A percentile compares a stretch with the other conserved stretches of the same genome.
Conservation (phyloP, 2,888 invertebrate species). For the Dioctria linearis region DNA sequence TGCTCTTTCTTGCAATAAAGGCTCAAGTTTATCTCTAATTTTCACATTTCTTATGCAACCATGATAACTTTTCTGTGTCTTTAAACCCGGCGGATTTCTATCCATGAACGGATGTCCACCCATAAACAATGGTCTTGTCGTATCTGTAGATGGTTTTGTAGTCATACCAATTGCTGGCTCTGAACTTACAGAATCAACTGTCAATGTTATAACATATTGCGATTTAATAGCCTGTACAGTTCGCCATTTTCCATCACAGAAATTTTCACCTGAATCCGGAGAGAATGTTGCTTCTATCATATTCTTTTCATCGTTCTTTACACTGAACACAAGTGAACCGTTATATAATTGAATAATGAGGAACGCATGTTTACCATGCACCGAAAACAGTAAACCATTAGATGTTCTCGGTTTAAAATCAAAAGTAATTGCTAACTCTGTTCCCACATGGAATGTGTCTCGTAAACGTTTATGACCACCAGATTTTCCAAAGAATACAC, state of each 20-base stretch:
- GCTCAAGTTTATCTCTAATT: constrained; percentile 74
- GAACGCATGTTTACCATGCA: constrained; percentile 86
- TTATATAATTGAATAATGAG: constrained; percentile 90
- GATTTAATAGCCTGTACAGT: constrained; percentile 86
- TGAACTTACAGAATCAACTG: constrained; percentile 86
- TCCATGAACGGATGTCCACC: constrained; percentile 84
- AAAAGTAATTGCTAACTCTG: constrained; percentile 84
- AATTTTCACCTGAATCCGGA: constrained; percentile 77
- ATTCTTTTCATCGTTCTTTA: constrained; percentile 84
- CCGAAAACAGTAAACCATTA: constrained; percentile 88
- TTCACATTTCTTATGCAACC: constrained; percentile 84
- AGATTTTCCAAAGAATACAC: constrained; percentile 87
- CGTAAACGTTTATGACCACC: constrained; percentile 79
- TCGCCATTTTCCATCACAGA: constrained; percentile 98
- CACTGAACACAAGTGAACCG: constrained; percentile 86
- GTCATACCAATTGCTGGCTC: constrained; percentile 80
- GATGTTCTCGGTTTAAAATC: constrained; percentile 89
- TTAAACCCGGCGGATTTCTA: constrained; percentile 75
- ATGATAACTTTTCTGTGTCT: constrained; percentile 80
- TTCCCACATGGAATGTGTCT: constrained; percentile 85
- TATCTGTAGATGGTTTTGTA: constrained; percentile 80
- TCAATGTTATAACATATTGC: constrained; percentile 90
- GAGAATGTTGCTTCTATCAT: constrained; percentile 80
- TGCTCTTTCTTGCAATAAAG: constrained; percentile 75
- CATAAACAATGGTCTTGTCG: constrained; percentile 88